Percentiles rank a stretch among this genome's conserved stretches.
phyloP scores from a whole-genome alignment of 2,797 vertebrate species.

The Onychomys torridus region DNA sequence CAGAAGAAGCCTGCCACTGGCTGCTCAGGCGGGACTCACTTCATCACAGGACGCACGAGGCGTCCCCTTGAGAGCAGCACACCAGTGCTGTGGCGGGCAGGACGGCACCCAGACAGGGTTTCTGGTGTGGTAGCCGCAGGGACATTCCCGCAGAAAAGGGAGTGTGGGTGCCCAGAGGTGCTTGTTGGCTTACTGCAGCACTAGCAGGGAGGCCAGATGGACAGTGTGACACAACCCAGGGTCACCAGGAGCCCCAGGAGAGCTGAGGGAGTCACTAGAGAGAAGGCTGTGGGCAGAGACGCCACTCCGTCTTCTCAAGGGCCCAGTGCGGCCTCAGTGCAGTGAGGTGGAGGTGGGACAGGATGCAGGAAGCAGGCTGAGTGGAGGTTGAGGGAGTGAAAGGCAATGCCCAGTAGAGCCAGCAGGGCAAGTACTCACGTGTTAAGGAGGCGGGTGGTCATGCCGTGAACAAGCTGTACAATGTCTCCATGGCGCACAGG shows the following conservation, averaged over 20 bases:
- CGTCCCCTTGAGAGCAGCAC: background rate
- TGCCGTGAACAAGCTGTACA: constrained; percentile 96
- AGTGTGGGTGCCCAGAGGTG: background rate
- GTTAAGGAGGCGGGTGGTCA: constrained; percentile 96
- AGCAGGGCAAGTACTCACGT: constrained; percentile 89
- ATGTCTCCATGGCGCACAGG: constrained; percentile 93
- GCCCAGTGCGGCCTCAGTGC: fast-evolving
- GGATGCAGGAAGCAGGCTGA: background rate
- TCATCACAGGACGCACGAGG: no score
- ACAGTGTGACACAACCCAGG: background rate
- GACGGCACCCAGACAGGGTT: no score
- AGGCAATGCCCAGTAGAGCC: background rate
- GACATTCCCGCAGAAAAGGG: background rate
- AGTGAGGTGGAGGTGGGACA: fast-evolving
- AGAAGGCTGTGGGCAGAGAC: background rate
- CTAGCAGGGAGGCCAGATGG: no score
- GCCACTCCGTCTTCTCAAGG: background rate
- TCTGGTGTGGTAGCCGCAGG: background rate
- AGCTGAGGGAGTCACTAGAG: background rate
- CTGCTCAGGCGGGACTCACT: fast-evolving
- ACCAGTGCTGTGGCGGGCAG: background rate
- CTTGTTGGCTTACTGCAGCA: background rate
- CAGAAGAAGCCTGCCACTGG: background rate
- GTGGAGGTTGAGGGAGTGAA: background rate
- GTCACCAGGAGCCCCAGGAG: background rate